Percentiles rank a stretch among this genome's conserved stretches.
Conservation (phyloP, 2,113 vertebrate genomes). For the Sander lucioperca region DNA sequence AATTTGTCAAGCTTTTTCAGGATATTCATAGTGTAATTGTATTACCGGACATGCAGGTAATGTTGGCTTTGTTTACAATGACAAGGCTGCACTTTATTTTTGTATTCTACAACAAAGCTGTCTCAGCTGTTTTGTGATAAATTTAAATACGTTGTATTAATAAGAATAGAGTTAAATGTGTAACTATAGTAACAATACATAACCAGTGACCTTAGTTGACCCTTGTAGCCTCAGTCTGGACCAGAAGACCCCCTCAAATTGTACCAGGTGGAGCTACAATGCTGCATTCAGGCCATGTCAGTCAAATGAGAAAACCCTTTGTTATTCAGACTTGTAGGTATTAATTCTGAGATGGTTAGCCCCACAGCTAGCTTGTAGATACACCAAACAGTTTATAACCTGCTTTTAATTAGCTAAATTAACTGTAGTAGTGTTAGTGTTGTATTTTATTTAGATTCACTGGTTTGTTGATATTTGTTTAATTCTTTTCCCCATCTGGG, state of each 20-base stretch:
- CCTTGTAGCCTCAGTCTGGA: neutral
- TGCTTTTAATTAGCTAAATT: neutral
- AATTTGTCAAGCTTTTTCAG: constrained; percentile 32
- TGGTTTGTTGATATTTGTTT: neutral
- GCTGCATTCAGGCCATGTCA: neutral
- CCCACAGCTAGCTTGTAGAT: neutral
- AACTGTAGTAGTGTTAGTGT: neutral
- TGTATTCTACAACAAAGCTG: neutral
- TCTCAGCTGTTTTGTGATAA: neutral
- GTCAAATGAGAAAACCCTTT: neutral
- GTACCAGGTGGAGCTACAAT: neutral
- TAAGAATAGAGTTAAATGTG: neutral
- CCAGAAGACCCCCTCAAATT: neutral
- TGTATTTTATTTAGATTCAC: neutral
- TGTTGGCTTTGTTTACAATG: constrained; percentile 1
- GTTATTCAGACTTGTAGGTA: neutral
- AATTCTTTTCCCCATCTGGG: neutral
- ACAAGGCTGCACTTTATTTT: neutral
- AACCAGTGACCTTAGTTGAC: neutral
- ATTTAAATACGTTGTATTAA: neutral
- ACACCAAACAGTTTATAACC: neutral
- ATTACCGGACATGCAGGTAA: constrained; percentile 30
- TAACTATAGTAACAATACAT: neutral
- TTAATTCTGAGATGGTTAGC: neutral
- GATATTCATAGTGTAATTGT: constrained; percentile 35